Conservation (phyloP, 2,888 invertebrate species). For the Melanotus villosus region DNA sequence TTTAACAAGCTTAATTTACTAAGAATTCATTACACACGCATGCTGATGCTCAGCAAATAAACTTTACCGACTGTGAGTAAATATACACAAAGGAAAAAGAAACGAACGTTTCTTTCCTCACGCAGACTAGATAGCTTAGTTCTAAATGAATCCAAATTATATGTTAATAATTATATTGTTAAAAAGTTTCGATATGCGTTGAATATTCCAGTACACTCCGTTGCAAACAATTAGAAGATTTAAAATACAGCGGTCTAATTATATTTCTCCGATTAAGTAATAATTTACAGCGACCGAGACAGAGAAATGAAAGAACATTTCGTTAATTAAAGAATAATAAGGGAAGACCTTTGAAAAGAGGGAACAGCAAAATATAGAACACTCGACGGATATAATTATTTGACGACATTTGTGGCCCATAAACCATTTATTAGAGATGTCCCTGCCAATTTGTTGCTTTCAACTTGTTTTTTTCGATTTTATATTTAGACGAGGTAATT, state of each 20-base stretch:
- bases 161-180: too few species aligned
- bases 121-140: too few species aligned
- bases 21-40: too few species aligned
- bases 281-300: slow-evolving; percentile 14
- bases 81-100: too few species aligned
- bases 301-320: slow-evolving; percentile 11
- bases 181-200: too few species aligned
- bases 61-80: too few species aligned
- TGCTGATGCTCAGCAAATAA: too few species aligned
- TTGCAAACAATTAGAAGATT: too few species aligned
- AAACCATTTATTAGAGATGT: slow-evolving; percentile 12
- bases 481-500: slow-evolving; percentile 17
- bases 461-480: neutral
- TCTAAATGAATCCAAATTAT: too few species aligned
- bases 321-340: slow-evolving; percentile 23
- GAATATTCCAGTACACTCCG: too few species aligned
- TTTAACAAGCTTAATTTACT: too few species aligned
- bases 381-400: slow-evolving; percentile 23
- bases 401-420: slow-evolving; percentile 28
- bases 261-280: slow-evolving; percentile 6
- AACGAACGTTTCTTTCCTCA: too few species aligned
- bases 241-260: neutral
- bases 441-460: slow-evolving; percentile 18
- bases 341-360: neutral
- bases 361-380: slow-evolving; percentile 21